phyloP scores from a whole-genome alignment of 2,888 invertebrate genomes.

The Chesias legatella region DNA sequence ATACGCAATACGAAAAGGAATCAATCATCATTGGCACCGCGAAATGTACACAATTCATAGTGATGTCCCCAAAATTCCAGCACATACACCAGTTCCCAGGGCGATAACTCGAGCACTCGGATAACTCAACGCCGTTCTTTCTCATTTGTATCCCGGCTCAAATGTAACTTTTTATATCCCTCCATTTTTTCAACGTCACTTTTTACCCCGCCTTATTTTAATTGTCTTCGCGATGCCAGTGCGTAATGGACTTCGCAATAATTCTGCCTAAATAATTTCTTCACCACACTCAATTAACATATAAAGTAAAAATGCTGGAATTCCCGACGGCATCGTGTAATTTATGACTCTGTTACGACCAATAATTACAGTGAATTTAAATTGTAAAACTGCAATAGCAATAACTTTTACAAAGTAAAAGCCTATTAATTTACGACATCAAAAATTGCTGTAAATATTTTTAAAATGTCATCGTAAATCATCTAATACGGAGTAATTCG shows the following conservation, averaged over 20 bases:
- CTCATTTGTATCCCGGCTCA: conserved; percentile 70
- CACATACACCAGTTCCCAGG: conserved; percentile 46
- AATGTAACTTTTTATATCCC: conserved; percentile 68
- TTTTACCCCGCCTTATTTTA: conserved; percentile 61
- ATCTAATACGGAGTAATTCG: conserved; percentile 12
- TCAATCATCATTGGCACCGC: conserved; percentile 20
- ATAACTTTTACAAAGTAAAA: conserved; percentile 15
- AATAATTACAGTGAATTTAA: conserved; percentile 28
- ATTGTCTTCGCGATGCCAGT: conserved; percentile 51
- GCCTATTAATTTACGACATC: conserved; percentile 16
- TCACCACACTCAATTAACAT: conserved; percentile 28
- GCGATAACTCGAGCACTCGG: conserved; percentile 43
- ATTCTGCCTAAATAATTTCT: conserved; percentile 26
- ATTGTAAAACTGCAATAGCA: conserved; percentile 29
- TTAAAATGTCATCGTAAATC: conserved; percentile 17
- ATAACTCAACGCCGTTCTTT: conserved; percentile 47
- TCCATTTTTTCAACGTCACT: conserved; percentile 64
- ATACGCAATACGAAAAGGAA: conserved; percentile 16
- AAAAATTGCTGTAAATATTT: conserved; percentile 16
- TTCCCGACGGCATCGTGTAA: conserved; percentile 24
- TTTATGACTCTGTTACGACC: conserved; percentile 26
- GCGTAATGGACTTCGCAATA: conserved; percentile 25
- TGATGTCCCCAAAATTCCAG: conserved; percentile 24
- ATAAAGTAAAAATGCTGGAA: conserved; percentile 29
- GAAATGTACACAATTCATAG: conserved; percentile 20